phyloP scores from a whole-genome alignment of 1,140 invertebrate species.

The Leptinotarsa texana region DNA sequence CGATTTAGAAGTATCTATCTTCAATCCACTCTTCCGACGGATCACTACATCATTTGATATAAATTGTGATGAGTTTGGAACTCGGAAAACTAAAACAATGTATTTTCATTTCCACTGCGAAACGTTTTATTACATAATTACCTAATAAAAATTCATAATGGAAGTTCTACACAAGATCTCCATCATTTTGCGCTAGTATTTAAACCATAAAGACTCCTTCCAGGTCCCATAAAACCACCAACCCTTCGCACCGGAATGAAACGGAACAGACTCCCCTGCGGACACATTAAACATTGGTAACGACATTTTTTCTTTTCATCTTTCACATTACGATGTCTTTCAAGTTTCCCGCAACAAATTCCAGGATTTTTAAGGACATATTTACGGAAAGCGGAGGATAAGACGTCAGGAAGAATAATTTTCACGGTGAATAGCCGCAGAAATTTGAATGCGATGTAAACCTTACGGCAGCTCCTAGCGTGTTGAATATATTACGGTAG shows the following conservation, averaged over 20 bases:
- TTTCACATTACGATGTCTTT: slow-evolving; percentile 7
- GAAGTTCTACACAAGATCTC: background rate
- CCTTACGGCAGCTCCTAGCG: background rate
- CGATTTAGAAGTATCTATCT: no score
- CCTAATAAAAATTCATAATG: background rate
- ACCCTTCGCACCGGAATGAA: background rate
- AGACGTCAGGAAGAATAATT: slow-evolving; percentile 22
- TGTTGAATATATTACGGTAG: slow-evolving; percentile 14
- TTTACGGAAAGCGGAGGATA: slow-evolving; percentile 22
- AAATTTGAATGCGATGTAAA: slow-evolving; percentile 22
- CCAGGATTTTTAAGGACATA: slow-evolving; percentile 14
- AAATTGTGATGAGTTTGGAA: no score
- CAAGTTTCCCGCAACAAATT: slow-evolving; percentile 13
- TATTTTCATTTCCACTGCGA: background rate
- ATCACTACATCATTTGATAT: no score
- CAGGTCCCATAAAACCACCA: background rate
- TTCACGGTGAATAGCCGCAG: slow-evolving; percentile 21
- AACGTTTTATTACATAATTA: background rate
- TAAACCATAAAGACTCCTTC: background rate
- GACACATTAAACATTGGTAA: slow-evolving; percentile 1
- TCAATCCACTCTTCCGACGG: no score
- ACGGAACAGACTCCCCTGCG: background rate
- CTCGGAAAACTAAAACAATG: no score
- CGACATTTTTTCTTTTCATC: slow-evolving; percentile 11
- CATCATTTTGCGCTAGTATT: background rate